phyloP scores from a whole-genome alignment of 1,140 invertebrate species.

The Eupristina koningsbergeri region DNA sequence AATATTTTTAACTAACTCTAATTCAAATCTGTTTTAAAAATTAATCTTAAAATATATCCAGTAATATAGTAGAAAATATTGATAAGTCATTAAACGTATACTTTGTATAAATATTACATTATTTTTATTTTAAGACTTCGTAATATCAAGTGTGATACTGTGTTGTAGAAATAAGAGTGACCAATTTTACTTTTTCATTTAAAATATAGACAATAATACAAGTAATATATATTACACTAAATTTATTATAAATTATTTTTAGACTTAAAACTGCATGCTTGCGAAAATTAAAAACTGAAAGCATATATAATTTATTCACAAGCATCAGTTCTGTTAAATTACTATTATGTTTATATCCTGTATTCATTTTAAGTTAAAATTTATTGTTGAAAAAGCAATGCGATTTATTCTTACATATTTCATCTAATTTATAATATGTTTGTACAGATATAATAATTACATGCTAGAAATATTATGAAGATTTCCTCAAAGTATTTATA shows the following conservation, averaged over 20 bases:
- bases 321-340: too few species aligned
- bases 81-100: neutral
- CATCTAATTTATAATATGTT: too few species aligned
- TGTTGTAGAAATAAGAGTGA: constrained; percentile 3
- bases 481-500: too few species aligned
- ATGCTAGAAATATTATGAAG: too few species aligned
- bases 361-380: too few species aligned
- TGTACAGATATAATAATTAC: too few species aligned
- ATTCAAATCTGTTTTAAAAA: neutral
- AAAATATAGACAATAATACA: neutral
- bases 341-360: too few species aligned
- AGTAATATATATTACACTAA: neutral
- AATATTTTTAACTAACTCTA: too few species aligned
- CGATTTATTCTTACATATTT: too few species aligned
- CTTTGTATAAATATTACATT: neutral
- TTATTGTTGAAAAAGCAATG: too few species aligned
- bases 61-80: neutral
- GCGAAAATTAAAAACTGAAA: neutral
- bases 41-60: neutral
- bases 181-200: constrained; percentile 16
- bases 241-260: too few species aligned
- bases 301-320: constrained; percentile 15
- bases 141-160: constrained; percentile 8
- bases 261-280: neutral
- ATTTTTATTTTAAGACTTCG: constrained; percentile 11